A percentile compares a stretch with the other conserved stretches of the same genome.
Conservation (phyloP, 1,140 invertebrate genomes). For the Neodiprion virginianus region DNA sequence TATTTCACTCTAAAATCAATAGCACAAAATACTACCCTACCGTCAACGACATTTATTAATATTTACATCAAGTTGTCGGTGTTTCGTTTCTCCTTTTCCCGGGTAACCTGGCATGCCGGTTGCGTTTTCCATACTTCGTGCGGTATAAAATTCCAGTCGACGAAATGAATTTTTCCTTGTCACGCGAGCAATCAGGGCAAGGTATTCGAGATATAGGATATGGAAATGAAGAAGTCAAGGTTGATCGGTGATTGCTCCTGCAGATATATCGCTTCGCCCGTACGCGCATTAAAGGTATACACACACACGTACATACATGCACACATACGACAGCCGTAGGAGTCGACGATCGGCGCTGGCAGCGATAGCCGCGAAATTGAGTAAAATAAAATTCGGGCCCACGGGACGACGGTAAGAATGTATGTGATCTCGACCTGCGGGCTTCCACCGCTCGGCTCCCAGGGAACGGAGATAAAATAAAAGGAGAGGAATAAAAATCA, state of each 20-base stretch:
- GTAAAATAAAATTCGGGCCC: not conserved
- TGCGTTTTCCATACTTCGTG: not conserved
- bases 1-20: not conserved
- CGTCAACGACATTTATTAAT: not conserved
- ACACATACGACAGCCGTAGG: not conserved
- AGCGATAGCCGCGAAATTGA: not conserved
- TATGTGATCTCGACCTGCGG: not conserved
- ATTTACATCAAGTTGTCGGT: not conserved
- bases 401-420: not conserved
- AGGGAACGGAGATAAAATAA: not conserved
- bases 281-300: too few relatives aligned
- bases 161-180: not conserved
- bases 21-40: not conserved
- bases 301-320: not conserved
- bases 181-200: not conserved
- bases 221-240: not conserved
- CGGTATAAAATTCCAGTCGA: not conserved
- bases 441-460: not conserved
- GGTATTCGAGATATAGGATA: not conserved
- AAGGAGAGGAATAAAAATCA: conserved; percentile 13
- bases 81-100: not conserved
- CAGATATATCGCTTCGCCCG: not conserved
- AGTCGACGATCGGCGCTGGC: not conserved
- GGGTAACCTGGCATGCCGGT: too few relatives aligned
- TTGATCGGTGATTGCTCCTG: not conserved